Evolutionary conservation across 2,113 vertebrate species (phyloP).

Genomic region (cat (Felis catus)): F.catus_Fca126_mat1.0 CM031412.1:204450001-204450500

Average conservation of each 20-base stretch:
- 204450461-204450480: conserved; percentile 81
- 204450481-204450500: conserved; percentile 81
- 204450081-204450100: conserved; percentile 87
- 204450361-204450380: conserved; percentile 73
- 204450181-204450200: conserved; percentile 83
- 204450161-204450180: conserved; percentile 87
- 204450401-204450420: conserved; percentile 72
- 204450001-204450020: conserved; percentile 81
- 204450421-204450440: conserved; percentile 71
- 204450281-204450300: conserved; percentile 77
- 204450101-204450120: conserved; percentile 89
- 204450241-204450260: conserved; percentile 80
- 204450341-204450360: conserved; percentile 77
- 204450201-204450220: conserved; percentile 69
- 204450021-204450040: conserved; percentile 76
- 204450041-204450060: conserved; percentile 83
- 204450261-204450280: conserved; percentile 79
- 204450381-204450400: conserved; percentile 72
- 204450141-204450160: conserved; percentile 86
- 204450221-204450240: conserved; percentile 84
- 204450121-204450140: conserved; percentile 84
- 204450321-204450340: conserved; percentile 82
- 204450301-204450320: conserved; percentile 80
- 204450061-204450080: conserved; percentile 78
- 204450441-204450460: conserved; percentile 68